Evolutionary conservation across 2,888 invertebrate species (phyloP), one percentile per base, ranked within the genome.

Genomic region (Belgica antarctica): DNA sequence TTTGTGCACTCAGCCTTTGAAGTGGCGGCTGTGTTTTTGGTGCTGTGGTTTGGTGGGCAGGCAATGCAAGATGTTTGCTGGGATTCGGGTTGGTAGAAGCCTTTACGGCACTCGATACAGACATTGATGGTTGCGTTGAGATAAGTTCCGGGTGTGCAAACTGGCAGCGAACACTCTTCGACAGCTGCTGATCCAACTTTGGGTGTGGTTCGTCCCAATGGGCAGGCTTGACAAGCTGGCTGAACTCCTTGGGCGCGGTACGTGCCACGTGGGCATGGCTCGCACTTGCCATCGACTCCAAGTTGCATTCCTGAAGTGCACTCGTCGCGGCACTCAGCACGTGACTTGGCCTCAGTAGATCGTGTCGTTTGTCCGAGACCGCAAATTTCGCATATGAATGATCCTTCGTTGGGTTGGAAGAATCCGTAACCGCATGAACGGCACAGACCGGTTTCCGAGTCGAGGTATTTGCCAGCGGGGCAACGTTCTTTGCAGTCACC

Each of bases 401-500:
- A 89, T 1, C 95, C 95, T 80, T 95, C 94, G 36, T 87, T 86
- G 0, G 94, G 87, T 77, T 96, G 97, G 80, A 89, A 97, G 77
- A 93, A 94, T 1, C 96, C 96, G 76, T 94, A 92, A 0, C 96
- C 96, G 77, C 97, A 97, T 73, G 91, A 90, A 66, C 92, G 84
- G 76, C 97, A 97, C 1, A 94, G 83, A 47, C 94, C 94, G 0
- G 90, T 89, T 52, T 89, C 88, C 41, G 92, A 90, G 76, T 96
- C 94, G 80, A 93, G 94, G 81, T 90, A 96, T 82, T 96, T 94
- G 72, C 96, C 96, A 72, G 94, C 90, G 2, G 94, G 92, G 77
- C 96, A 97, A 73, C 92, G 87, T 81, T 95, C 95, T 83, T 94
- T 94, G 77, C 94, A 95, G 77, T 94, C 92, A 17, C 89, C 88